Evolutionary conservation across 2,888 invertebrate genomes (phyloP), one percentile per base, ranked within the genome.

Genomic region (Drosophila macrospina): DNA sequence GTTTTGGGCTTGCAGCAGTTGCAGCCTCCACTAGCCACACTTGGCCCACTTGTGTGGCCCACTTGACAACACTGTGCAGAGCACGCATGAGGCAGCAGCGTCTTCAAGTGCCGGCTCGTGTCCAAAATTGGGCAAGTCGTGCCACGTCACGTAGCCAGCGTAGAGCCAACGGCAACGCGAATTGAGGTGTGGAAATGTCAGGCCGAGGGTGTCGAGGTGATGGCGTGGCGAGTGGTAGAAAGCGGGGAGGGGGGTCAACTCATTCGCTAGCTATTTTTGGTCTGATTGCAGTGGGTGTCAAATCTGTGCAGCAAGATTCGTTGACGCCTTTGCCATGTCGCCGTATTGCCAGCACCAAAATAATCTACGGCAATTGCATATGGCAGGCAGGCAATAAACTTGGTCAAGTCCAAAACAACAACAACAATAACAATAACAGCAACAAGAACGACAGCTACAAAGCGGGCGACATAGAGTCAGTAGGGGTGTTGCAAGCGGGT

Each of bases 301-400:
- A n/a, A 64, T 75, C 78, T 69, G 56, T 75, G 78, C 71, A 10
- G 52, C 52, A 52, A 51, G 45, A 74, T 61, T 67, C 66, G 41
- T 63, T 64, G 78, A 74, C 78, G 77, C 78, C 78, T 78, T 78
- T 67, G 70, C 79, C 79, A 78, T 77, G 77, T 78, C 55, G 64
- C 45, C 54, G 44, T 48, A 34, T 51, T 15, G 63, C 67, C 37
- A 52, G 41, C 57, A 52, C 57, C 69, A 68, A 88, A 87, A 70
- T 88, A 88, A 88, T 82, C 89, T 78, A 82, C 57, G 85, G 85
- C 87, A 85, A 88, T 86, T 88, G 88, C 89, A 86, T 85, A 78
- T 88, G 87, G 85, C 55, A 55, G 55, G 16, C 88, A 82, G 82
- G 83, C 89, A 84, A 87, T 89, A 89, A 89, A 86, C 87, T 89